phyloP scores from a whole-genome alignment of 2,888 invertebrate genomes.

The Tridacna gigas region DNA sequence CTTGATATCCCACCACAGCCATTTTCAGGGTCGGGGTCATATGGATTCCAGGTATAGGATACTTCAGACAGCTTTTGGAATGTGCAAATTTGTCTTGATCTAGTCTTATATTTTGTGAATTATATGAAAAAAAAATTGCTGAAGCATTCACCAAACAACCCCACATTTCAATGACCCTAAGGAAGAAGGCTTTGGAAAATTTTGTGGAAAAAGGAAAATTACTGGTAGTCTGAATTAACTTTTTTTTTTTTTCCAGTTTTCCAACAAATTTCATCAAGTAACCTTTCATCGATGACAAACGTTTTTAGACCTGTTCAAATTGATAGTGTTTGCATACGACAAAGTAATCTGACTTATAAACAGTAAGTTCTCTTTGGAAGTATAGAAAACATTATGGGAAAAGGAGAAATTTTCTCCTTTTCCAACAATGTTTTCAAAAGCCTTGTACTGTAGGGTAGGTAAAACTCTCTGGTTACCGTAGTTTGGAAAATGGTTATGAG shows the following conservation, averaged over 20 bases:
- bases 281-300: not conserved
- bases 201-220: not conserved
- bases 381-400: conserved; percentile 15
- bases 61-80: not conserved
- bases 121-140: not conserved
- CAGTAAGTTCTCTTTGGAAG: not conserved
- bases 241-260: not conserved
- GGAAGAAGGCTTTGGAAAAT: not conserved
- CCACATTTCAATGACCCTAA: not conserved
- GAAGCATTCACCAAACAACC: too few relatives aligned
- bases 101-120: not conserved
- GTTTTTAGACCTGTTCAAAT: not conserved
- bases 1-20: conserved; percentile 11
- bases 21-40: conserved; percentile 32
- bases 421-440: conserved; percentile 3
- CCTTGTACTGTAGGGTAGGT: too few relatives aligned
- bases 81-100: not conserved
- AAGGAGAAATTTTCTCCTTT: conserved; percentile 5
- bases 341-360: not conserved
- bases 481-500: too few relatives aligned
- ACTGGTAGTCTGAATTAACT: too few relatives aligned
- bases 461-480: too few relatives aligned
- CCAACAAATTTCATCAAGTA: not conserved
- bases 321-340: not conserved
- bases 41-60: conserved; percentile 7